phyloP scores from a whole-genome alignment of 2,113 vertebrate genomes.

The Bubo bubo region DNA sequence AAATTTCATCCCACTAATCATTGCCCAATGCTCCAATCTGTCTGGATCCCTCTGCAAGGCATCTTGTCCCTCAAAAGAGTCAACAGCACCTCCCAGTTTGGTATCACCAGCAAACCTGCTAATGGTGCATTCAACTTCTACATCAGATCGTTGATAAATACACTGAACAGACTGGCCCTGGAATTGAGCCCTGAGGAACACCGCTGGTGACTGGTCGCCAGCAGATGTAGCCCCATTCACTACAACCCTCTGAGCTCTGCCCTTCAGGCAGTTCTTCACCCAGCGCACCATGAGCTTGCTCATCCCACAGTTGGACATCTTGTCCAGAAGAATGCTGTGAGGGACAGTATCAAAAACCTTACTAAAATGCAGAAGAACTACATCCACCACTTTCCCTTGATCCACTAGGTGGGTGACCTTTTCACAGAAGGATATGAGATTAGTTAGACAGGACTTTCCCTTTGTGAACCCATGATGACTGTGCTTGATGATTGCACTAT shows the following conservation, averaged over 20 bases:
- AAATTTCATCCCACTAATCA: too few species aligned
- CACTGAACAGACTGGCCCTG: too few species aligned
- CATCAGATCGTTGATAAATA: too few species aligned
- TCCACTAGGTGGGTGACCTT: background rate
- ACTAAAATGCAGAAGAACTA: background rate
- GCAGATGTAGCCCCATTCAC: too few species aligned
- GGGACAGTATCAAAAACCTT: background rate
- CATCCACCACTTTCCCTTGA: background rate
- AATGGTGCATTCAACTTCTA: too few species aligned
- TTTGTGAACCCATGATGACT: background rate
- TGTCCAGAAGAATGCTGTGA: background rate
- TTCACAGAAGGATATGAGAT: background rate
- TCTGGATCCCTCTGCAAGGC: too few species aligned
- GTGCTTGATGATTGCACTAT: background rate
- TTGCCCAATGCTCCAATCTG: too few species aligned
- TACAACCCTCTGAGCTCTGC: background rate
- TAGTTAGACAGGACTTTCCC: background rate
- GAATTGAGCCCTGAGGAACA: too few species aligned
- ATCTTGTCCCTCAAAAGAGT: too few species aligned
- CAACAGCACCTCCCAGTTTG: too few species aligned
- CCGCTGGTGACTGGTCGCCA: too few species aligned
- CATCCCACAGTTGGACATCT: background rate
- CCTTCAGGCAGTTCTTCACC: background rate
- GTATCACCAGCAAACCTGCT: too few species aligned
- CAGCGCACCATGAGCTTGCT: rapidly evolving